Conservation (phyloP, 2,113 vertebrate species). For the Pelecanus crispus region DNA sequence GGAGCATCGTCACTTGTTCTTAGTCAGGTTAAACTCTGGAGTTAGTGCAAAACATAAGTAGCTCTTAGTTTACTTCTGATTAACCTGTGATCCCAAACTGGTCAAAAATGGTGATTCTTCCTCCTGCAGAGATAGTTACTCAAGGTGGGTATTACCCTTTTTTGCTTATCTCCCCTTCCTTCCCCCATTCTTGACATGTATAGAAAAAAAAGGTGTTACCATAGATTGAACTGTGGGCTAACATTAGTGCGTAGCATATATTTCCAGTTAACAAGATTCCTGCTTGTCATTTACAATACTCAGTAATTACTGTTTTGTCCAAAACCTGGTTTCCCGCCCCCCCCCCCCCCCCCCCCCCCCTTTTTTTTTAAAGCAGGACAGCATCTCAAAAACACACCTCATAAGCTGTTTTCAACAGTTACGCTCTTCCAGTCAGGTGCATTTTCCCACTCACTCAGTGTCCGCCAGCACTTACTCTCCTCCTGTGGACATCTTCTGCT, state of each 20-base stretch:
- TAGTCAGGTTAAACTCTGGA: not conserved
- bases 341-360: too few species aligned
- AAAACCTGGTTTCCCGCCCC: not conserved
- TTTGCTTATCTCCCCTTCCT: not conserved
- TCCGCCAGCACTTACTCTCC: not conserved
- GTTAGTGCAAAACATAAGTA: accelerated
- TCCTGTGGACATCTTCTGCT: not conserved
- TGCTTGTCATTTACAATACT: not conserved
- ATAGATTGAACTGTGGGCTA: not conserved
- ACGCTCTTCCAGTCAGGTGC: accelerated
- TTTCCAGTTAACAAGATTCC: not conserved
- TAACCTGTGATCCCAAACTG: not conserved
- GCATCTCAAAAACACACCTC: not conserved
- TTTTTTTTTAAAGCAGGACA: not conserved
- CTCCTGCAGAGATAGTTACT: not conserved
- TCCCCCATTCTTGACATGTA: accelerated
- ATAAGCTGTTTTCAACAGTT: too few species aligned
- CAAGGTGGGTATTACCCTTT: not conserved
- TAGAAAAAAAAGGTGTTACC: not conserved
- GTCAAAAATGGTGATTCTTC: not conserved
- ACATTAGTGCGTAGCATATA: accelerated
- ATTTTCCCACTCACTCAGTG: not conserved
- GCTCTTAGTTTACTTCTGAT: not conserved
- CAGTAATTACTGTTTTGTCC: not conserved
- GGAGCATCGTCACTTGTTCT: accelerated